Base-by-base conservation (phyloP, 2,113 vertebrate genomes). In the Puffinus mauretanicus region DNA sequence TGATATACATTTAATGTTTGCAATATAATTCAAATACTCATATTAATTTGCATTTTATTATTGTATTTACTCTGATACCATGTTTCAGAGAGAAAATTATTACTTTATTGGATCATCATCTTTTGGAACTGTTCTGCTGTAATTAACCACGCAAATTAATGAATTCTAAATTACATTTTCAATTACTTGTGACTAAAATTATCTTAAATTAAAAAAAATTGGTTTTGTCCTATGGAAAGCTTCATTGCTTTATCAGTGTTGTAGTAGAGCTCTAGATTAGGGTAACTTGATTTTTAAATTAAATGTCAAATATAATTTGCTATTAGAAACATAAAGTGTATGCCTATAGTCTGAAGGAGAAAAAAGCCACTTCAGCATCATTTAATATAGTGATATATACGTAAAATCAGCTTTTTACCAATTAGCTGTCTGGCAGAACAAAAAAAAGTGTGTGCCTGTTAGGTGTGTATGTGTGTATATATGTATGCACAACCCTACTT, bases 141-240 rank as follows among this genome's bases (percentile, higher is more conserved):
- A 98, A 98, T 98, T 98, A 98, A 97, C 92, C 82, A 96, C 51
- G 10, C 71, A 90, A 98, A 97, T 81, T 96, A 98, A 98, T 98
- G 87, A 92, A 96, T 97, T 97, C 88, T 96, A 95, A 97, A 98
- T 98, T 95, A 71, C 58, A 32, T 97, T 98, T 98, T 96, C 96
- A 97, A 97, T 98, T 98, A 97, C 85, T 96, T 79, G 6, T 97
- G 95, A 92, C 93, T 96, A 88, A 98, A 98, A 97, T 93, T 67
- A 96, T 96, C 88, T 94, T 91, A 82, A 97, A 95, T 95, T 96
- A 58, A 64, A 75, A 52, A 93, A 96, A 95, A 86, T 47, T 24
- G 12, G 22, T n/a, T 96, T 97, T 94, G 57, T 98, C 82, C 91
- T 85, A 87, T 93, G 90, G 96, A 98, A 97, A 95, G 82, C 81